Percentiles rank a stretch among this genome's conserved stretches.
Conservation (phyloP, 1,140 invertebrate species). For the Stegodyphus mimosarum region DNA sequence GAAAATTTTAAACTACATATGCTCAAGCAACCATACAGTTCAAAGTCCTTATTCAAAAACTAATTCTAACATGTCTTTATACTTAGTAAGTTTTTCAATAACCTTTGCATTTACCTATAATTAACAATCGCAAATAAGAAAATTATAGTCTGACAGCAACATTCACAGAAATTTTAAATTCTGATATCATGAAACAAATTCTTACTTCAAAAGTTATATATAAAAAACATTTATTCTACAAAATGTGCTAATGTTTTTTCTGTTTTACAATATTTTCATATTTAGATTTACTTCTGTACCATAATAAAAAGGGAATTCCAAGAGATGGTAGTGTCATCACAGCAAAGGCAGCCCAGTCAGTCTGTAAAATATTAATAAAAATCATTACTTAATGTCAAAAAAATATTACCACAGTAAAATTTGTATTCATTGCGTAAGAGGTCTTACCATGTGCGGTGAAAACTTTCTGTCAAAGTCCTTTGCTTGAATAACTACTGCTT, state of each 20-base stretch:
- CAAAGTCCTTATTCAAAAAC: too few species aligned
- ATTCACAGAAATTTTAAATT: too few species aligned
- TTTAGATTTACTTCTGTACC: conserved; percentile 94
- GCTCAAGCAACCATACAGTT: too few species aligned
- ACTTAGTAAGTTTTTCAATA: too few species aligned
- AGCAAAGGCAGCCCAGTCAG: conserved; percentile 96
- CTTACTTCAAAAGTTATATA: not conserved
- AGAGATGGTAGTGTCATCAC: conserved; percentile 95
- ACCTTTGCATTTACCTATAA: too few species aligned
- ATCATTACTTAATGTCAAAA: not conserved
- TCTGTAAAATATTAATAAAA: conserved; percentile 67
- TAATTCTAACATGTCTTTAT: too few species aligned
- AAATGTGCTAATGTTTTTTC: conserved; percentile 68
- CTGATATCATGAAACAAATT: too few species aligned
- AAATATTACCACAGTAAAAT: not conserved
- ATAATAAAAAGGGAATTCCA: conserved; percentile 92
- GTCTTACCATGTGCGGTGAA: conserved; percentile 90
- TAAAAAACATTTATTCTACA: conserved; percentile 11
- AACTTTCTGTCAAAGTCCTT: conserved; percentile 98
- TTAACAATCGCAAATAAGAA: too few species aligned
- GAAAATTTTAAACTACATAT: too few species aligned
- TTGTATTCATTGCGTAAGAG: conserved; percentile 7
- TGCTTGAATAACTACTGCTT: conserved; percentile 94
- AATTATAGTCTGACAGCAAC: too few species aligned
- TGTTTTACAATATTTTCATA: conserved; percentile 83